Conservation (phyloP, 1,140 invertebrate species). For the Littorina saxatilis region DNA sequence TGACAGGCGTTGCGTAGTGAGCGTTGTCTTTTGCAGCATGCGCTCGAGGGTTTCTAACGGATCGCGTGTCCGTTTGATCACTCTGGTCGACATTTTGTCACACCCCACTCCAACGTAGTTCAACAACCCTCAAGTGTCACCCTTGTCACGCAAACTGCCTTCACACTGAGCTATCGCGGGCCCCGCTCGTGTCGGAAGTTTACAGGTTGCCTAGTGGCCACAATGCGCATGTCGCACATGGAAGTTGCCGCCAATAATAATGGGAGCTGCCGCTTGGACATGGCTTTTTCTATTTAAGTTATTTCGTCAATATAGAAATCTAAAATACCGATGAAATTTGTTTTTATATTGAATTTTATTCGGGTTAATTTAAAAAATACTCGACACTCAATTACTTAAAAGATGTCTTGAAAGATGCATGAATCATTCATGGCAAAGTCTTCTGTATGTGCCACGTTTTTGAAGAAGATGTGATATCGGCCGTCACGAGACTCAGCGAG, state of each 20-base stretch:
- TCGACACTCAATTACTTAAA: too few relatives aligned
- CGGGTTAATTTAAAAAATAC: too few relatives aligned
- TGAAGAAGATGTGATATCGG: too few relatives aligned
- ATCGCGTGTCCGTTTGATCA: conserved; percentile 49
- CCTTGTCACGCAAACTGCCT: conserved; percentile 13
- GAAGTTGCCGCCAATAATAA: conserved; percentile 22
- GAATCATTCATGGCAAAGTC: too few relatives aligned
- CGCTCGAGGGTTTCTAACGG: conserved; percentile 61
- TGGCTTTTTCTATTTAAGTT: background rate
- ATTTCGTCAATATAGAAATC: conserved; percentile 14
- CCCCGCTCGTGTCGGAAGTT: conserved; percentile 44
- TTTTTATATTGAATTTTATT: too few relatives aligned
- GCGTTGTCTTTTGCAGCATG: conserved; percentile 64
- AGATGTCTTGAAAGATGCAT: too few relatives aligned
- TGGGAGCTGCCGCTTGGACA: background rate
- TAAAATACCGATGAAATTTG: background rate
- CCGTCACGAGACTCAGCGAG: background rate
- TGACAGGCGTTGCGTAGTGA: conserved; percentile 59
- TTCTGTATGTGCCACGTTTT: too few relatives aligned
- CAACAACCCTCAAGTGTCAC: background rate
- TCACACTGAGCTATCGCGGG: conserved; percentile 28
- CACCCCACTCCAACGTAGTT: background rate
- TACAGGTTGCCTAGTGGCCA: conserved; percentile 56
- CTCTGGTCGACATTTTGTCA: conserved; percentile 49
- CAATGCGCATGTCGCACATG: conserved; percentile 9